These are phyloP conservation scores for Ceyx margarethae DNA, from an alignment of 2,113 vertebrate genomes.

Conservation along the genomic window DNA sequence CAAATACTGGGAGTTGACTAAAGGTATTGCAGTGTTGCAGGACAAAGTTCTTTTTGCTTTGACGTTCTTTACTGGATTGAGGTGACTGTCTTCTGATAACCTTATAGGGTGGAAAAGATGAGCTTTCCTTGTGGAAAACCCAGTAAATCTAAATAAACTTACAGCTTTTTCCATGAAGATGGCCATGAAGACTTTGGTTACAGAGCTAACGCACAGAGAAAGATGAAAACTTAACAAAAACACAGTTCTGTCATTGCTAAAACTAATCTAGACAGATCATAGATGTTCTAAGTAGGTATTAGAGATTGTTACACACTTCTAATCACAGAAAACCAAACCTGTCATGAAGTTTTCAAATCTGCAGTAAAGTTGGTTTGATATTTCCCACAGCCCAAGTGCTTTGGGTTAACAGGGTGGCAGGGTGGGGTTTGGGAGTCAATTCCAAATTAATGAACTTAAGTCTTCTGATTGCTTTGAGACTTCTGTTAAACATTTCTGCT, in stretches of 20 bases:
- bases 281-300: background rate
- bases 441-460: background rate
- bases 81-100: background rate
- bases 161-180: background rate
- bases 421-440: background rate
- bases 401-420: background rate
- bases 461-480: background rate
- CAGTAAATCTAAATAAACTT: background rate
- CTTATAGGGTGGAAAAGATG: background rate
- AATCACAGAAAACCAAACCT: background rate
- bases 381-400: background rate
- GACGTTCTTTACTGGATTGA: background rate
- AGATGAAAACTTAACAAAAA: background rate
- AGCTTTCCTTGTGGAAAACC: background rate
- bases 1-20: constrained; percentile 43
- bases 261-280: background rate
- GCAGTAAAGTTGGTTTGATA: background rate
- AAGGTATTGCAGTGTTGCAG: constrained; percentile 26
- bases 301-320: background rate
- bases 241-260: background rate
- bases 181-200: background rate
- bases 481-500: background rate
- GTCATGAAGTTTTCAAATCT: background rate
- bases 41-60: constrained; percentile 57
- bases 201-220: background rate